Evolutionary conservation across 2,113 vertebrate species (phyloP), one percentile per base, ranked within the genome.

Genomic region (Rhinopithecus roxellana): DNA sequence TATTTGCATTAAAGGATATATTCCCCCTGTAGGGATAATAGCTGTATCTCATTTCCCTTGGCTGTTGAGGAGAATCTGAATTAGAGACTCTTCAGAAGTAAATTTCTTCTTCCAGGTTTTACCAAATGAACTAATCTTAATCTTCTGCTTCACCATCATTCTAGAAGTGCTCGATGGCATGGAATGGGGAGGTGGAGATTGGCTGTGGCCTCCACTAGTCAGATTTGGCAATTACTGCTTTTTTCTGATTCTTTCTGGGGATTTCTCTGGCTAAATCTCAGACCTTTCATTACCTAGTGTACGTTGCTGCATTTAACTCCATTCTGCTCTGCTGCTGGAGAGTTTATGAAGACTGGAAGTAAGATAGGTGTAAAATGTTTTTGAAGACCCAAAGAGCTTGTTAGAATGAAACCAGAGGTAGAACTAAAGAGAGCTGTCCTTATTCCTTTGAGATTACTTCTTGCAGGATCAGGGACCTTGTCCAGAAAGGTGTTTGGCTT

Each of bases 81-180:
- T 83, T 92, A 93, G 72, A 91, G 23, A 81, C 48, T 89, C 38
- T 75, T 80, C n/a, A 84, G 50, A 43, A 75, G 1, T 72, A 85
- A 85, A 89, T 89, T 89, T 85, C 40, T 97, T 93, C 52, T 77
- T 89, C 78, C 23, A 57, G 9, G 35, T 79, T 45, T 96, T 94
- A 61, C 67, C 90, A 55, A 13, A 93, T 35, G 14, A 92, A n/a
- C 22, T 88, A 91, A 67, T 87, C 14, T 77, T 85, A 72, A 48
- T 70, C n/a, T 78, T 90, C 61, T 6, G 0, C 75, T 55, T 91
- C 43, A 72, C 30, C 35, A 35, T 81, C 67, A 67, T 89, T 92
- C 52, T 82, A 17, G n/a, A 93, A 74, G 75, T 61, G 30, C 32
- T 75, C 10, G 45, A 3, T 95, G 50, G 12, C 48, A 5, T 27